Conservation (phyloP, 2,113 vertebrate genomes). For the Paramormyrops kingsleyae region DNA sequence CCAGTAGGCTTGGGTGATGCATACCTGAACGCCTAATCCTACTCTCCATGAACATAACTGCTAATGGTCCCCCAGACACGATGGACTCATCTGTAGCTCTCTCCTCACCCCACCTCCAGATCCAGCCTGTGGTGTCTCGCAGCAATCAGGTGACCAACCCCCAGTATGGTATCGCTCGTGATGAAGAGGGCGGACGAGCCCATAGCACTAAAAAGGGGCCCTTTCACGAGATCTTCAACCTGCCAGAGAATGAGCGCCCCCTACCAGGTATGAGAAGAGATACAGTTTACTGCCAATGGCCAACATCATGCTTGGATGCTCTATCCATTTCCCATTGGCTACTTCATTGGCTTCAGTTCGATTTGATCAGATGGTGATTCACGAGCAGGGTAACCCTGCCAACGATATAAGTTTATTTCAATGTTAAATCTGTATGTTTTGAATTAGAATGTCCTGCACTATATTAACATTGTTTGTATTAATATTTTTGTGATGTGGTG, state of each 20-base stretch:
- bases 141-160: constrained; percentile 54
- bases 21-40: neutral
- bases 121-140: constrained; percentile 57
- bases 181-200: constrained; percentile 76
- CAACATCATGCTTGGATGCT: neutral
- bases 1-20: neutral
- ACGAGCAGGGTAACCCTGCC: neutral
- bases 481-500: neutral
- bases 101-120: constrained; percentile 47
- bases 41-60: neutral
- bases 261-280: constrained; percentile 65
- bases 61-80: neutral
- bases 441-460: neutral
- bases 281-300: neutral
- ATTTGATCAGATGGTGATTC: neutral
- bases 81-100: neutral
- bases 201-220: constrained; percentile 81
- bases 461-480: neutral
- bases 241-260: constrained; percentile 85
- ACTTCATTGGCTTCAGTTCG: neutral
- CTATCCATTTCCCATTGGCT: neutral
- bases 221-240: constrained; percentile 88
- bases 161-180: constrained; percentile 60
- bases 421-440: neutral
- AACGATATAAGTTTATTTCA: neutral